Percentiles rank a stretch among this genome's conserved stretches.
phyloP scores from a whole-genome alignment of 2,797 vertebrate species.

The Caiman crocodilus region DNA sequence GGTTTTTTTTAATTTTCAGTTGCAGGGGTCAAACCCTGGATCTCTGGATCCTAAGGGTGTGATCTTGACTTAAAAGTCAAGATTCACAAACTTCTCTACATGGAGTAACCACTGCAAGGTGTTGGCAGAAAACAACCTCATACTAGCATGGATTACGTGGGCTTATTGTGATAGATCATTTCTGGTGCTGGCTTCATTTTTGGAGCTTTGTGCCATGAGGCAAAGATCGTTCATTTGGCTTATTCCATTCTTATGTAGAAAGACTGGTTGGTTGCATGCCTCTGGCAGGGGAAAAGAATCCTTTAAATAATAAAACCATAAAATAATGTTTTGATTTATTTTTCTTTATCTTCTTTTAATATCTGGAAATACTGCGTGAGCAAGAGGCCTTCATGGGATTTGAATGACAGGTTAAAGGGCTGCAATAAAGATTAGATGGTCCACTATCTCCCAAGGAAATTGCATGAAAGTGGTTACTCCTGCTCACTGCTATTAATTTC shows the following conservation, averaged over 20 bases:
- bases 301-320: conserved; percentile 74
- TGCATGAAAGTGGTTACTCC: conserved; percentile 88
- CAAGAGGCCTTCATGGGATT: conserved; percentile 78
- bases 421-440: conserved; percentile 88
- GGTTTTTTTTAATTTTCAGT: background rate
- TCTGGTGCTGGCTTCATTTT: background rate
- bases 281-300: background rate
- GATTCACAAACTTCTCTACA: background rate
- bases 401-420: conserved; percentile 88
- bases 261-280: background rate
- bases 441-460: conserved; percentile 88
- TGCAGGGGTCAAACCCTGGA: background rate
- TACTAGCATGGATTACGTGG: background rate
- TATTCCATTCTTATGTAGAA: conserved; percentile 46
- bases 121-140: background rate
- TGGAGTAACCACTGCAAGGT: background rate
- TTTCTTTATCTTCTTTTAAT: conserved; percentile 78
- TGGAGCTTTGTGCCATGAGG: background rate
- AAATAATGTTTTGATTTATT: conserved; percentile 79
- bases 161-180: background rate
- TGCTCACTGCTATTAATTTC: conserved; percentile 88
- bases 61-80: background rate
- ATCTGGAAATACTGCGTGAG: conserved; percentile 71
- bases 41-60: background rate
- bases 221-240: background rate